A percentile compares a stretch with the other conserved stretches of the same genome.
Evolutionary conservation across 2,113 vertebrate species (phyloP).

Genomic region (Myotis davidii): DNA sequence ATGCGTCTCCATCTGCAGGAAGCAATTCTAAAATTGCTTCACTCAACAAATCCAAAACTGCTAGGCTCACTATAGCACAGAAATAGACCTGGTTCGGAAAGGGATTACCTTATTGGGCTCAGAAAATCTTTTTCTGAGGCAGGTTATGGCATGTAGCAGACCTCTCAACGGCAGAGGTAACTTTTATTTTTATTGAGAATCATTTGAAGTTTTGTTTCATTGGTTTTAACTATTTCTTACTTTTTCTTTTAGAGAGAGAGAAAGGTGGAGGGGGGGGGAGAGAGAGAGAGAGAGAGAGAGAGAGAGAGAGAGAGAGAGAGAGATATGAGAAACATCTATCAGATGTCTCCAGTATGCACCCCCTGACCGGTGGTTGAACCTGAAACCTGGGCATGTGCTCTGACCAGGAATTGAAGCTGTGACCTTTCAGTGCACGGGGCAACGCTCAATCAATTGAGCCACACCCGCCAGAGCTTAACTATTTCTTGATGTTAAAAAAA

Average conservation of each 20-base stretch:
- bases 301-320: neutral
- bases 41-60: constrained; percentile 72
- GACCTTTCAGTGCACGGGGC: neutral
- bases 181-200: constrained; percentile 23
- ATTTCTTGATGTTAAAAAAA: neutral
- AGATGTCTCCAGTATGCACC: neutral
- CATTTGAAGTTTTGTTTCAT: constrained; percentile 51
- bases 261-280: too few relatives aligned
- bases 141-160: neutral
- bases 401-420: neutral
- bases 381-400: neutral
- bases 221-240: neutral
- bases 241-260: neutral
- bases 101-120: constrained; percentile 64
- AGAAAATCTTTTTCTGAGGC: constrained; percentile 49
- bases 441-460: neutral
- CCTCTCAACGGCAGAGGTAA: constrained; percentile 24
- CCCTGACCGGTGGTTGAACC: neutral
- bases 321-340: neutral
- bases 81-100: constrained; percentile 63
- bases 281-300: neutral
- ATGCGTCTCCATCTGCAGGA: constrained; percentile 76
- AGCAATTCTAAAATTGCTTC: constrained; percentile 78
- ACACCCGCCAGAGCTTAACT: neutral
- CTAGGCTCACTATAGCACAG: constrained; percentile 39